Percentiles rank a stretch among this genome's conserved stretches.
phyloP scores from a whole-genome alignment of 2,797 vertebrate species.

The Gymnothorax reevesii region DNA sequence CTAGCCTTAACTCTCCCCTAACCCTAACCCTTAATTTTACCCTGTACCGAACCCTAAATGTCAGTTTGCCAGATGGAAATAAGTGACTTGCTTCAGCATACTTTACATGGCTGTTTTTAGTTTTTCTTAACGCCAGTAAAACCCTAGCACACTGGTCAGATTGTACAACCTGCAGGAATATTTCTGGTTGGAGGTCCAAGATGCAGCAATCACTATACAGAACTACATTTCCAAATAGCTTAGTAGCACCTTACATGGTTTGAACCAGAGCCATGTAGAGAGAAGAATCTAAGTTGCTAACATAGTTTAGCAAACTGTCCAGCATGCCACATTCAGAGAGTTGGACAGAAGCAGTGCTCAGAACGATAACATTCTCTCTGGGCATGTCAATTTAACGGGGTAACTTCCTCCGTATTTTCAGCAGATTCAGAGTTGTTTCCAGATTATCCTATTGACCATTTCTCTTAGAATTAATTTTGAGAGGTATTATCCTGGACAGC shows the following conservation, averaged over 20 bases:
- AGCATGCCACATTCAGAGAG: neutral
- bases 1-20: no score
- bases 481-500: neutral
- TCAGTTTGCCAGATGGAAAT: no score
- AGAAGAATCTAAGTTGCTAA: no score
- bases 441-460: neutral
- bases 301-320: no score
- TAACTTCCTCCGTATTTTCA: neutral
- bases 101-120: neutral
- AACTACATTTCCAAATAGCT: neutral
- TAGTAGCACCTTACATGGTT: no score
- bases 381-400: conserved; percentile 11
- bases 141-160: neutral
- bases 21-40: no score
- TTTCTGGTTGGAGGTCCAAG: neutral
- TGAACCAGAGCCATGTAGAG: no score
- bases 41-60: no score
- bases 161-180: neutral
- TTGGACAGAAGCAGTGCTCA: neutral
- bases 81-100: neutral
- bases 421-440: conserved; percentile 1
- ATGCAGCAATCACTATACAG: neutral
- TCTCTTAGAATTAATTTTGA: neutral
- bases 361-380: neutral
- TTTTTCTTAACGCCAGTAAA: neutral